phyloP scores from a whole-genome alignment of 2,888 invertebrate species.

The Allophyes oxyacanthae region DNA sequence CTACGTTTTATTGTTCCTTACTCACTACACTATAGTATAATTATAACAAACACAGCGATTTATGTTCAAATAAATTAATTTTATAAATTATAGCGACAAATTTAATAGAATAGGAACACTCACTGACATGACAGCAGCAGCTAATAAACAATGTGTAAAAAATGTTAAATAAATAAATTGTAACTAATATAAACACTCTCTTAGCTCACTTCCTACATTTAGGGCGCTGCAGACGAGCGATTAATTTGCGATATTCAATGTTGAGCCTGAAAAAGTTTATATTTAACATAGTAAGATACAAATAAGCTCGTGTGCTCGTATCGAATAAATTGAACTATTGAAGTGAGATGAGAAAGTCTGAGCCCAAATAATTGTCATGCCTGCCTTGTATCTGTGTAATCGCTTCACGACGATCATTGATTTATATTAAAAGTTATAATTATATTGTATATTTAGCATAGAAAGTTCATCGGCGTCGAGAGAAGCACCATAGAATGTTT shows the following conservation, averaged over 20 bases:
- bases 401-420: constrained; percentile 79
- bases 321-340: constrained; percentile 56
- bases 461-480: constrained; percentile 88
- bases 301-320: constrained; percentile 49
- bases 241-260: constrained; percentile 35
- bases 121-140: constrained; percentile 51
- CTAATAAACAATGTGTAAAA: constrained; percentile 53
- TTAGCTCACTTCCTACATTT: constrained; percentile 69
- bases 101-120: constrained; percentile 35
- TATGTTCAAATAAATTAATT: constrained; percentile 33
- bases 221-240: constrained; percentile 48
- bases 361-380: constrained; percentile 73
- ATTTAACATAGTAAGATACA: constrained; percentile 37
- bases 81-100: constrained; percentile 25
- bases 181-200: constrained; percentile 63
- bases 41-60: constrained; percentile 44
- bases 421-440: constrained; percentile 76
- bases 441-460: constrained; percentile 83
- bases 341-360: constrained; percentile 77
- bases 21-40: constrained; percentile 62
- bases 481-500: constrained; percentile 84
- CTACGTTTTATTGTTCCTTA: constrained; percentile 71
- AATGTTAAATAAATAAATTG: constrained; percentile 64
- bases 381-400: constrained; percentile 84
- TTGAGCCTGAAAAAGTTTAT: constrained; percentile 34